Base-by-base conservation (phyloP, 2,888 invertebrate genomes). In the Hofmannophila pseudospretella region DNA sequence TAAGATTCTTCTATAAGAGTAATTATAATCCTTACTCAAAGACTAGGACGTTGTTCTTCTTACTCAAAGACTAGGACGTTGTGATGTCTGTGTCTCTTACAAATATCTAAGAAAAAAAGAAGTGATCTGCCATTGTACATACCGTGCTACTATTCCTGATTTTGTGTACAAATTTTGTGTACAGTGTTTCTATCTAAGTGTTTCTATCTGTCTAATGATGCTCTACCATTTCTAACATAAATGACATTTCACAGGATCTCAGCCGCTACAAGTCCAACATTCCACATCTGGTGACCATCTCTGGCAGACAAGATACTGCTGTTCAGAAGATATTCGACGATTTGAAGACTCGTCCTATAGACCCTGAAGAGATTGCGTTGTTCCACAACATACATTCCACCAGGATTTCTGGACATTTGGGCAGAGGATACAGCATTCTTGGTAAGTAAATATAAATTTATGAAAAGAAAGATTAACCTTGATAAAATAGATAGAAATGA, bases 341-440 rank as follows among this genome's bases (percentile, higher is more conserved):
- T 13, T 45, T 84, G 2, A 75, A 79, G 45, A 58, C 65, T 1
- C 67, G 59, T 0, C 55, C 70, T 0, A 49, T 82, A n/a, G 79
- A 82, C 32, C 62, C 77, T 0, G 82, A 84, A 32, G 69, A 81
- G 37, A 26, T 79, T n/a, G 73, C 74, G 0, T 43, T 82, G 2
- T 47, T 79, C 1, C 72, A 74, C 30, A 76, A 80, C 22, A 71
- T 81, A 16, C 77, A 82, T 23, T 44, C 54, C 26, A 45, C 38
- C 0, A 67, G 45, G 23, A 67, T 70, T 3, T 39, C 63, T 5
- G 81, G 79, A 1, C 78, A 84, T 56, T 54, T 81, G 16, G 75
- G 75, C 4, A 66, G 79, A 52, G 82, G 82, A 32, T 84, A 59
- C 29, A 48, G 47, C 16, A 58, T 80, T 31, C 49, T 80, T 7